These are phyloP conservation scores for Ormyrus nitidulus DNA, from an alignment of 2,888 invertebrate species.

Conservation along the genomic window DNA sequence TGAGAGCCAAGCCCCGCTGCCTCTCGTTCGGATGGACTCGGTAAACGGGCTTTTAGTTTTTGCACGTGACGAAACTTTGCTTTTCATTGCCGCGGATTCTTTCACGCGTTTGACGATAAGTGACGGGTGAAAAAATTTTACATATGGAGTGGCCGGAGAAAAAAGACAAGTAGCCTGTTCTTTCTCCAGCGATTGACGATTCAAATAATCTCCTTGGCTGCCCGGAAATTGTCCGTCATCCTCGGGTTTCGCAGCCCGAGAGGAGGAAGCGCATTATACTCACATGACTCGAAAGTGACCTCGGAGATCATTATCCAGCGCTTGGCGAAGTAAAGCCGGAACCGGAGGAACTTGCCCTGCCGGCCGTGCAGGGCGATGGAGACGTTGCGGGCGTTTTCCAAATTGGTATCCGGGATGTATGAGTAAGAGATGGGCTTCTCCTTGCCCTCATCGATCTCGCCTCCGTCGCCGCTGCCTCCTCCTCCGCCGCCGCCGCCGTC, in stretches of 20 bases:
- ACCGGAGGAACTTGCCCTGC: conserved; percentile 80
- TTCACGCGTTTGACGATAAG: no score
- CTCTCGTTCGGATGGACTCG: no score
- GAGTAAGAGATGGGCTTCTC: conserved; percentile 73
- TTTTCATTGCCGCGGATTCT: no score
- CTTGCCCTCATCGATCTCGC: conserved; percentile 55
- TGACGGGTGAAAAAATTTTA: no score
- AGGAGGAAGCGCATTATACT: conserved; percentile 60
- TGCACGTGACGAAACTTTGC: neutral
- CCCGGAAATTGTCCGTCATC: neutral
- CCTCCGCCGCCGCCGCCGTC: conserved; percentile 2
- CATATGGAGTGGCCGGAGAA: no score
- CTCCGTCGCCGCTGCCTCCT: neutral
- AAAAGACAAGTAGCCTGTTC: no score
- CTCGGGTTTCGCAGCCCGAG: neutral
- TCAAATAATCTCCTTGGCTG: neutral
- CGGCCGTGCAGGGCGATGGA: conserved; percentile 80
- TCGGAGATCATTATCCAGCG: conserved; percentile 86
- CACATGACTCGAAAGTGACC: conserved; percentile 80
- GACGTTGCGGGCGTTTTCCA: conserved; percentile 83
- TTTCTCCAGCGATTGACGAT: no score
- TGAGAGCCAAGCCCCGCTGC: neutral
- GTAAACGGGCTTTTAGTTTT: conserved; percentile 38
- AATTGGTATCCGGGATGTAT: conserved; percentile 79
- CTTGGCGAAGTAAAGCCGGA: conserved; percentile 81